phyloP scores from a whole-genome alignment of 2,797 vertebrate species.

The Diplodus puntazzo region DNA sequence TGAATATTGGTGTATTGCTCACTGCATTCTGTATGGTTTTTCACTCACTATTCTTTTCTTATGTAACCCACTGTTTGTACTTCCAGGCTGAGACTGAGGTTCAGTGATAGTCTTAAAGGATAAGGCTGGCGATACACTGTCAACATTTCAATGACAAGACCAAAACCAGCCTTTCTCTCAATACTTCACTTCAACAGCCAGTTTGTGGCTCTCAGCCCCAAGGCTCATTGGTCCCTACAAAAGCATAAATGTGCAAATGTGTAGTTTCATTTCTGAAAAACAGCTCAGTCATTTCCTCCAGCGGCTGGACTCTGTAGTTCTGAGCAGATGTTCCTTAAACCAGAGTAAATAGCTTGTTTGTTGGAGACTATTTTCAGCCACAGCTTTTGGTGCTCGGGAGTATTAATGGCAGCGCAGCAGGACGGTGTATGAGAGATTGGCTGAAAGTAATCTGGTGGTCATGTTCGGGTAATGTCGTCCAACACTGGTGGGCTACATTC shows the following conservation, averaged over 20 bases:
- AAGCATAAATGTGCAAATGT: slow-evolving; percentile 11
- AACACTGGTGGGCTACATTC: neutral
- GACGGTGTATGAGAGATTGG: slow-evolving; percentile 3
- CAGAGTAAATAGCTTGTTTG: slow-evolving; percentile 11
- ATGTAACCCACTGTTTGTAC: neutral
- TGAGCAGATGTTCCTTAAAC: neutral
- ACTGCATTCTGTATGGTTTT: neutral
- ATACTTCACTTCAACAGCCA: neutral
- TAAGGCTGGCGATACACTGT: neutral
- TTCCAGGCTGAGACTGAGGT: neutral
- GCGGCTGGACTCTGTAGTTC: neutral
- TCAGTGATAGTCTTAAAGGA: neutral
- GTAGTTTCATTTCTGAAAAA: neutral
- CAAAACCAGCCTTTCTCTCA: neutral
- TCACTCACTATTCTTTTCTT: neutral
- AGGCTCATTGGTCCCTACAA: neutral
- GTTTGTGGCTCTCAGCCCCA: neutral
- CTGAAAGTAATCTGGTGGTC: slow-evolving; percentile 15
- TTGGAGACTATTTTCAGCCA: slow-evolving; percentile 22
- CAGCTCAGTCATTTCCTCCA: neutral
- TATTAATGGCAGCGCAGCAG: slow-evolving; percentile 25
- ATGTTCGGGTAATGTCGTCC: slow-evolving; percentile 17
- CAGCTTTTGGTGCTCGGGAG: neutral
- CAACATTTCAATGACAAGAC: neutral
- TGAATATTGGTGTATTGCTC: neutral